Base-by-base conservation (phyloP, 1,140 invertebrate species). In the Globodera rostochiensis region DNA sequence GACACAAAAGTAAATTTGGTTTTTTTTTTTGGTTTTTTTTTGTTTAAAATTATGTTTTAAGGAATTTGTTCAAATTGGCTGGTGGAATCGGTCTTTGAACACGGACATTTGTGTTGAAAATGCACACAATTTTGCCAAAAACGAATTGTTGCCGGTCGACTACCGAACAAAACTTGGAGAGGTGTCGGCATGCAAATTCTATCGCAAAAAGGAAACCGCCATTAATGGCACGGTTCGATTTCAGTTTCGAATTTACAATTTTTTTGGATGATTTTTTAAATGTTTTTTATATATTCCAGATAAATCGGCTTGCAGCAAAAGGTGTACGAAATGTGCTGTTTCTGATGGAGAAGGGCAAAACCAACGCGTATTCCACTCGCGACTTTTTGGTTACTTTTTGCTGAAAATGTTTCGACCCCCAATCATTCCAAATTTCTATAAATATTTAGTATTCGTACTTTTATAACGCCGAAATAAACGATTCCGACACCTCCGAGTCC, bases 401-500 rank as follows among this genome's bases (percentile, higher is more conserved):
- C n/a, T 64, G 45, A 8, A 70, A 7, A 46, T 66, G 69, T 49
- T 53, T 11, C 50, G 8, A 49, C n/a, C n/a, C 53, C 36, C 57
- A 8, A 8, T 36, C 73, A n/a, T 64, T 2, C 25, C 0, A 36
- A 36, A n/a, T n/a, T 66, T 50, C 80, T 45, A 71, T 3, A 19
- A 19, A 9, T 6, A 82, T 87, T 73, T 46, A 87, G 87, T 88
- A 86, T 60, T 82, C 87, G 6, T 84, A 86, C 8, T 88, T 88
- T 73, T 88, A 81, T 82, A 87, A 87, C 74, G 85, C 87, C 15
- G 84, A 88, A 80, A 77, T 88, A 25, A 84, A 80, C 46, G 75
- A 53, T 64, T 46, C 67, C 9, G 49, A 80, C 47, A 57, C 21
- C 13, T 36, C 71, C 4, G 21, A 45, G 6, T 74, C 82, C 25